Conservation (phyloP, 2,888 invertebrate genomes). For the Macroteleia sp. region DNA sequence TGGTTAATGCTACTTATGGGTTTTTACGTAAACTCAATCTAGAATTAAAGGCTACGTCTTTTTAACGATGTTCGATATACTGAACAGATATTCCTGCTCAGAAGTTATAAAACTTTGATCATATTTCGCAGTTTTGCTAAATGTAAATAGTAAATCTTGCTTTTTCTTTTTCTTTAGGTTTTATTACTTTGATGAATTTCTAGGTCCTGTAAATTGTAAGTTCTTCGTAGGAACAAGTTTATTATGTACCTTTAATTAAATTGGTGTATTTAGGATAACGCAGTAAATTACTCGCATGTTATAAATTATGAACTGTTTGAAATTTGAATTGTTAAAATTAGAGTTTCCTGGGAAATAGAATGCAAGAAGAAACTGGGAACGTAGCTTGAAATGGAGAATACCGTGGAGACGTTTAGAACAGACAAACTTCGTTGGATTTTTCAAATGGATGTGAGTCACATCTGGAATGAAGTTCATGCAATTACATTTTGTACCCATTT, state of each 20-base stretch:
- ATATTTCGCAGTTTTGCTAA: too few species aligned
- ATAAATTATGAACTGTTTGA: slow-evolving; percentile 50
- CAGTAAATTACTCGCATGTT: slow-evolving; percentile 27
- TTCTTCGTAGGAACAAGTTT: slow-evolving; percentile 3
- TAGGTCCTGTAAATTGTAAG: slow-evolving; percentile 7
- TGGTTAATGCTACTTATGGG: too few species aligned
- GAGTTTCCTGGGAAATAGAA: slow-evolving; percentile 26
- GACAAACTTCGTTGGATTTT: slow-evolving; percentile 49
- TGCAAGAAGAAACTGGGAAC: slow-evolving; percentile 12
- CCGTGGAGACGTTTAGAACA: slow-evolving; percentile 27
- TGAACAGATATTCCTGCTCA: too few species aligned
- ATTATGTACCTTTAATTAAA: slow-evolving; percentile 43
- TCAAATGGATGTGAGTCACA: slow-evolving; percentile 46
- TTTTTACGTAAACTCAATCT: too few species aligned
- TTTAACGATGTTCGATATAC: too few species aligned
- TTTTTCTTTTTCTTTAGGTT: too few species aligned
- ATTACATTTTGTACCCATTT: slow-evolving; percentile 42
- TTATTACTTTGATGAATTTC: slow-evolving; percentile 4
- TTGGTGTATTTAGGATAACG: slow-evolving; percentile 37
- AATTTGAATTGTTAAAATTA: slow-evolving; percentile 47
- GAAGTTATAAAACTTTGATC: too few species aligned
- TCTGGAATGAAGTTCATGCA: slow-evolving; percentile 47
- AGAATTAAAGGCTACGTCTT: too few species aligned
- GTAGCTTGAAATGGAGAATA: slow-evolving; percentile 30
- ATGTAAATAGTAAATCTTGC: too few species aligned